phyloP scores from a whole-genome alignment of 2,113 vertebrate species.

The Stegastes partitus region DNA sequence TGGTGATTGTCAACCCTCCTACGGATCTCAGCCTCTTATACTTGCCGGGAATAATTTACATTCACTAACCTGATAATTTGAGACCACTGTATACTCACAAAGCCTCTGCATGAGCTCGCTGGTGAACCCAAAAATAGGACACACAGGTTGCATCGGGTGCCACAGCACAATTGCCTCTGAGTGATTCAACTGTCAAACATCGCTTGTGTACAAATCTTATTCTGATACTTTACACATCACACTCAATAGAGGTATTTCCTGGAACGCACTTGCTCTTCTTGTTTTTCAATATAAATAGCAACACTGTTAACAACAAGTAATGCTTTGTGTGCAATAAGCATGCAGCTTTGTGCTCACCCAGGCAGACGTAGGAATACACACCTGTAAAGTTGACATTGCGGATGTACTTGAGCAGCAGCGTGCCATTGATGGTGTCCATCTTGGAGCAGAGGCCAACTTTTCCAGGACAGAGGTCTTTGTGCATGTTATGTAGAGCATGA shows the following conservation, averaged over 20 bases:
- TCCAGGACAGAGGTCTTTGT: constrained; percentile 92
- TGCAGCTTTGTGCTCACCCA: not conserved
- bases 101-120: constrained; percentile 17
- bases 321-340: not conserved
- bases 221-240: not conserved
- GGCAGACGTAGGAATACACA: constrained; percentile 68
- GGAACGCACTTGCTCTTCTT: not conserved
- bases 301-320: not conserved
- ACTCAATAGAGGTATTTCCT: not conserved
- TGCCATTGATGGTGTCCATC: constrained; percentile 93
- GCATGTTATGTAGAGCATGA: constrained; percentile 94
- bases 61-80: constrained; percentile 47
- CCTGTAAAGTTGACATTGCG: constrained; percentile 96
- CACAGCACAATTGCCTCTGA: constrained; percentile 2
- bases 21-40: constrained; percentile 36
- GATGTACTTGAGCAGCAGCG: constrained; percentile 94
- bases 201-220: not conserved
- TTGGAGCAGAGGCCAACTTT: constrained; percentile 91
- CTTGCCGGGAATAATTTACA: constrained; percentile 53
- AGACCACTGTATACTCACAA: constrained; percentile 31
- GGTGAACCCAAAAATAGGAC: constrained; percentile 22
- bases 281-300: not conserved
- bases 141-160: not conserved
- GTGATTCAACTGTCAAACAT: not conserved
- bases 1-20: constrained; percentile 56